Evolutionary conservation across 92 coral and sea anemone genomes (phyloP).

Genomic region (Hydrozoanthus gracilis): DNA sequence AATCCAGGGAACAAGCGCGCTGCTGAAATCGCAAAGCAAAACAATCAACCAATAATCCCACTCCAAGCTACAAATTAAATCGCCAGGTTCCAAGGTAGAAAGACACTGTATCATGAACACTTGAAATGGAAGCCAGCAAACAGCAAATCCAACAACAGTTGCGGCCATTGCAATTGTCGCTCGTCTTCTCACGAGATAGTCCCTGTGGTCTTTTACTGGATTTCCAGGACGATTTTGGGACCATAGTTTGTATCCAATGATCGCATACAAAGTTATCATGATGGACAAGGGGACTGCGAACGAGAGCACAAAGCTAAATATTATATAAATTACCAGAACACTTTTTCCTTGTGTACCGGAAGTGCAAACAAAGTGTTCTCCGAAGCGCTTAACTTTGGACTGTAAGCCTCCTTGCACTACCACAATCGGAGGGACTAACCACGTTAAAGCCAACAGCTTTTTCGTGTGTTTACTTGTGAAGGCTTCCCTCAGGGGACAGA

Average conservation of each 20-base stretch:
- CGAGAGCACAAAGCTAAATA: neutral
- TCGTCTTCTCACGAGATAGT: neutral
- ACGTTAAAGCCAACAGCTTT: neutral
- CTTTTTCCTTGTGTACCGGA: neutral
- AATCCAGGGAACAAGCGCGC: constrained; percentile 9
- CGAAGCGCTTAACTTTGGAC: neutral
- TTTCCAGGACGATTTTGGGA: constrained; percentile 17
- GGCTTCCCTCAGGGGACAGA: neutral
- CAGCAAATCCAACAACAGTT: neutral
- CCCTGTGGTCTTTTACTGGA: neutral
- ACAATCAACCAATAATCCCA: neutral
- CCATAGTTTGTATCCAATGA: constrained; percentile 30
- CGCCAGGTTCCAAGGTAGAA: neutral
- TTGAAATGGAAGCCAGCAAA: constrained; percentile 3
- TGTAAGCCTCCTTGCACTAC: constrained; percentile 5
- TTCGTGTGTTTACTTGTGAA: constrained; percentile 23
- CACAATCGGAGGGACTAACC: neutral
- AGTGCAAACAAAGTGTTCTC: constrained; percentile 9
- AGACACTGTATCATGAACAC: neutral
- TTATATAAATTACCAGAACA: neutral
- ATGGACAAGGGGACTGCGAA: neutral
- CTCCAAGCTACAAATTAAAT: too few relatives aligned
- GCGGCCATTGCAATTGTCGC: constrained; percentile 13
- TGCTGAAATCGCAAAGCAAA: constrained; percentile 21
- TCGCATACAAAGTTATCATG: constrained; percentile 5